Base-by-base conservation (phyloP, 2,888 invertebrate genomes). In the Copidosoma aretas region DNA sequence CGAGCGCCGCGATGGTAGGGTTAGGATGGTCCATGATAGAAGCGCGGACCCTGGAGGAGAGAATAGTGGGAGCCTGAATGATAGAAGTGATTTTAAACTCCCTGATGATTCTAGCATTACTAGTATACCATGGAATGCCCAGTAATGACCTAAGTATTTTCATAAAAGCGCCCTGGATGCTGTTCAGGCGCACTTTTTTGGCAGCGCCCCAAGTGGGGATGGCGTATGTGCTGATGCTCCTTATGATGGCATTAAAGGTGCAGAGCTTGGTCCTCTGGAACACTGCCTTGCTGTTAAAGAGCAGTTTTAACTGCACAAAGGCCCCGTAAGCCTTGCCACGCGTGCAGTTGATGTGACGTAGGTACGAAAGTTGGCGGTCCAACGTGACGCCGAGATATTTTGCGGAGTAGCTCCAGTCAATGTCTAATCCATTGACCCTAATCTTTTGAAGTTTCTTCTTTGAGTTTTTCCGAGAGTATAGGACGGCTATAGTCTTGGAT, bases 181-280 rank as follows among this genome's bases (percentile, higher is more conserved):
- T 54, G 19, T 17, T 10, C 1, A 59, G 32, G 0, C n/a, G 25
- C 32, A 17, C 14, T 3, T 56, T 12, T 22, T 19, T 32, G 41
- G 61, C 24, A 14, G 60, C 14, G 1, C 53, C 58, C 58, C 63
- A 62, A 15, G 64, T 21, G 0, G 67, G 70, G 10, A 71, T 64
- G 0, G 64, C 67, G 15, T 71, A 71, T 8, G 71, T 60, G 63
- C 60, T 49, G 22, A 71, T 69, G 52, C 61, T 69, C 17, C 58
- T 54, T 1, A 69, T 64, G 19, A 69, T 71, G 24, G 71, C 69
- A 19, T 71, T 71, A 22, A 71, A 67, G 17, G 69, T 59, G 1
- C 64, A 52, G 5, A 46, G 5, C 56, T 71, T 71, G 24, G 61
- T 66, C 24, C 41, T 19, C 0, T 19, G 10, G 46, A 65, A 61